Base-by-base conservation (phyloP, 2,888 invertebrate species). In the Julus scandinavius region DNA sequence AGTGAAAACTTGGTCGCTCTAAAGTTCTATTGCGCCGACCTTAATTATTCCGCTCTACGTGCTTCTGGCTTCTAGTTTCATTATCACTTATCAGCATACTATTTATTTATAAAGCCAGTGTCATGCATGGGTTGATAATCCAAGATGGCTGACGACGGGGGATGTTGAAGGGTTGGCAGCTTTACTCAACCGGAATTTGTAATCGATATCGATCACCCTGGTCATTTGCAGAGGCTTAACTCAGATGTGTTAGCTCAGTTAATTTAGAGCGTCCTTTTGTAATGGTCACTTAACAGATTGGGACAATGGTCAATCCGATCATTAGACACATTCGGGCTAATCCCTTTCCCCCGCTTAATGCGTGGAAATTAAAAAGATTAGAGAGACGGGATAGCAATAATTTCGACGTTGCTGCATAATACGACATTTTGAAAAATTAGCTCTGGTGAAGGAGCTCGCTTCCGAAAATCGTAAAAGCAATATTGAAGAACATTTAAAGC, bases 261-360 rank as follows among this genome's bases (percentile, higher is more conserved):
- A n/a, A 58, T 58, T 58, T 58, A 58, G 58, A 15, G 58, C 58
- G 58, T 58, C 58, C 58, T 58, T 58, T 58, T 58, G 1, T 58
- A 58, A 58, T 58, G 58, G 58, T 58, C 58, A 58, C 58, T 58
- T 58, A 58, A 58, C 58, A 58, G 58, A 58, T 58, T 58, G 58
- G 58, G 58, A 58, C 58, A 58, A 58, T 58, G 58, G 58, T 58
- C 58, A 58, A 58, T 58, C 58, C n/a, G 58, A 15, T 17, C 58
- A 58, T 58, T 58, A 58, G 58, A 58, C 17, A n/a, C 58, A 58
- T 58, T 58, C 58, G 58, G 58, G 58, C 58, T 58, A 58, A 58
- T 58, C 58, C 58, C n/a, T n/a, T n/a, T n/a, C 58, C 41, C 2
- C n/a, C 58, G 58, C 58, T 58, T 58, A 58, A 58, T 58, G 58